These are phyloP conservation scores for Ecliptopera silaceata DNA, from an alignment of 2,888 invertebrate genomes.

Conservation along the genomic window DNA sequence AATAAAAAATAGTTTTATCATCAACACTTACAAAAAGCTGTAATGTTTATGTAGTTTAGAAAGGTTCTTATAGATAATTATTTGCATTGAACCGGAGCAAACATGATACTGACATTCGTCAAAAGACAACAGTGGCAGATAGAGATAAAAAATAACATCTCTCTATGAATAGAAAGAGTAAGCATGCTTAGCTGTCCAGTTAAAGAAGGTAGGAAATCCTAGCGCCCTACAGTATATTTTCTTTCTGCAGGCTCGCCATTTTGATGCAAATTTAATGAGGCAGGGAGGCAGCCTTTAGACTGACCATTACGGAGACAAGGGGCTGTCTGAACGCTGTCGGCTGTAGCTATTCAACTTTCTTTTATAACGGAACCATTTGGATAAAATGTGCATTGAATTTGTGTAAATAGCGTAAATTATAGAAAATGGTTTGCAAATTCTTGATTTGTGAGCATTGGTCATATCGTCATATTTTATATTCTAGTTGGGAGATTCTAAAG, in stretches of 20 bases:
- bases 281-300: slow-evolving; percentile 59
- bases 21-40: slow-evolving; percentile 39
- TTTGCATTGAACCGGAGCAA: not conserved
- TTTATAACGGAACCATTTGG: slow-evolving; percentile 21
- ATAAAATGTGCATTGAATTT: slow-evolving; percentile 23
- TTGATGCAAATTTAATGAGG: slow-evolving; percentile 76
- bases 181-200: not conserved
- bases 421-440: not conserved
- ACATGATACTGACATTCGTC: not conserved
- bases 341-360: slow-evolving; percentile 20
- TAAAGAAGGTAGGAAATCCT: not conserved
- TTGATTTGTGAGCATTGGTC: not conserved
- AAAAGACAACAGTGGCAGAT: not conserved
- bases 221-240: slow-evolving; percentile 14
- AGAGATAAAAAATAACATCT: slow-evolving; percentile 4
- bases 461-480: no score
- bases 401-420: slow-evolving; percentile 32
- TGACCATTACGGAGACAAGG: slow-evolving; percentile 73
- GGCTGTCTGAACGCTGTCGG: slow-evolving; percentile 62
- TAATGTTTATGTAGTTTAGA: slow-evolving; percentile 54
- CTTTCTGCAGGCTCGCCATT: slow-evolving; percentile 42
- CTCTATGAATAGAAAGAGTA: slow-evolving; percentile 2
- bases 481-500: no score
- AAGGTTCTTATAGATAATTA: slow-evolving; percentile 19
- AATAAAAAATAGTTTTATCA: slow-evolving; percentile 20